phyloP scores from a whole-genome alignment of 2,888 invertebrate genomes.

The Galerucella pusilla region DNA sequence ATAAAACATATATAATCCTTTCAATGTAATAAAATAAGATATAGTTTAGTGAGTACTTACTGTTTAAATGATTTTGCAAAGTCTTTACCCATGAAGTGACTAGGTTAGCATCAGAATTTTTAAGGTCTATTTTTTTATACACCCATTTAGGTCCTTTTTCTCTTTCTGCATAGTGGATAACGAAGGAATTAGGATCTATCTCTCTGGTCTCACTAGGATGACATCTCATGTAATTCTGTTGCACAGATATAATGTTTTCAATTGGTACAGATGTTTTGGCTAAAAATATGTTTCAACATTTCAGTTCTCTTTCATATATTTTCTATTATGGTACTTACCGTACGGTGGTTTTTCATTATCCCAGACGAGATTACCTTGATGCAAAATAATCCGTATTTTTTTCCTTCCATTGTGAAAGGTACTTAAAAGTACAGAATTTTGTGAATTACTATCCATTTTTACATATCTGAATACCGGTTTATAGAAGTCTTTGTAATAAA shows the following conservation, averaged over 20 bases:
- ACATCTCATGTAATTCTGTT: conserved; percentile 64
- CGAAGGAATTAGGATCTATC: conserved; percentile 66
- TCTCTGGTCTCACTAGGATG: conserved; percentile 60
- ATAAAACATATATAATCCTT: background rate
- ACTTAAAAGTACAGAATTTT: conserved; percentile 60
- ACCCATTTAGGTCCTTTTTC: conserved; percentile 71
- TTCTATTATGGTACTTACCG: conserved; percentile 63
- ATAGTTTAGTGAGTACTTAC: conserved; percentile 58
- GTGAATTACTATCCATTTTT: conserved; percentile 54
- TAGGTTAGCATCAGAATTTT: conserved; percentile 71
- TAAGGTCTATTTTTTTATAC: conserved; percentile 69
- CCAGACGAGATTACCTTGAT: conserved; percentile 73
- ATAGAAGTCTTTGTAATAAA: conserved; percentile 20
- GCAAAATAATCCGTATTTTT: conserved; percentile 72
- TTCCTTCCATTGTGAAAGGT: conserved; percentile 73
- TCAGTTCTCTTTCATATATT: background rate
- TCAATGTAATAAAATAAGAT: background rate
- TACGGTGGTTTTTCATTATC: conserved; percentile 70
- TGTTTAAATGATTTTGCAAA: conserved; percentile 67
- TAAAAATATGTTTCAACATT: conserved; percentile 49
- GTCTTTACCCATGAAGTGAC: conserved; percentile 74
- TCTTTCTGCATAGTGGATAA: conserved; percentile 73
- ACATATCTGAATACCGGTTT: conserved; percentile 32
- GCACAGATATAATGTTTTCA: conserved; percentile 69
- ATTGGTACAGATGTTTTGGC: conserved; percentile 69